Conservation (phyloP, 2,113 vertebrate genomes). For the Gavia stellata region DNA sequence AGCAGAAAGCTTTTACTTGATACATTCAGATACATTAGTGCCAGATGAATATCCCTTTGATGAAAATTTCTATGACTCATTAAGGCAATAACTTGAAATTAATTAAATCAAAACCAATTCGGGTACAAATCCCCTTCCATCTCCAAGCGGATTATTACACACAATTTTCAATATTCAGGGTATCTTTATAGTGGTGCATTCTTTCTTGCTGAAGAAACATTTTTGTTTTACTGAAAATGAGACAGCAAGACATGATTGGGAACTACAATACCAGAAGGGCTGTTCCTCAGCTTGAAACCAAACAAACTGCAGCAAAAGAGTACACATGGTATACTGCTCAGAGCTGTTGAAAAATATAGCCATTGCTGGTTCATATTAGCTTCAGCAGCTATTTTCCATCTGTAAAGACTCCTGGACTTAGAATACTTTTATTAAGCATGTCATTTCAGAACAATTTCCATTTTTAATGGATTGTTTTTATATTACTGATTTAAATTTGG, state of each 20-base stretch:
- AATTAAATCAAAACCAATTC: neutral
- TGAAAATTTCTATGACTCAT: neutral
- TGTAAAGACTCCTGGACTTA: neutral
- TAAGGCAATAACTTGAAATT: slow-evolving; percentile 3
- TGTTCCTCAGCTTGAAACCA: neutral
- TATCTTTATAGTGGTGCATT: neutral
- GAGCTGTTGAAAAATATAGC: neutral
- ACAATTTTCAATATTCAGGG: neutral
- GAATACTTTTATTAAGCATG: neutral
- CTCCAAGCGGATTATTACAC: neutral
- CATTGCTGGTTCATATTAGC: neutral
- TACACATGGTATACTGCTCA: neutral
- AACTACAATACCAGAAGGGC: neutral
- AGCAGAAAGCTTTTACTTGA: neutral
- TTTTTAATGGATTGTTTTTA: neutral
- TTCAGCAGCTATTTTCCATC: neutral
- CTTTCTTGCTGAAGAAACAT: neutral
- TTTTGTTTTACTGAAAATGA: neutral
- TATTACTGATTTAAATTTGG: neutral
- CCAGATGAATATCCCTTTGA: neutral
- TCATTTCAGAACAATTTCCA: neutral
- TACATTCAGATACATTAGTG: neutral
- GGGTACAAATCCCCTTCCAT: neutral
- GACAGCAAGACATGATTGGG: neutral
- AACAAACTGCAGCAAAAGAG: neutral